Percentiles rank a stretch among this genome's conserved stretches.
Conservation (phyloP, 1,140 invertebrate genomes). For the Dinothrombium tinctorium region DNA sequence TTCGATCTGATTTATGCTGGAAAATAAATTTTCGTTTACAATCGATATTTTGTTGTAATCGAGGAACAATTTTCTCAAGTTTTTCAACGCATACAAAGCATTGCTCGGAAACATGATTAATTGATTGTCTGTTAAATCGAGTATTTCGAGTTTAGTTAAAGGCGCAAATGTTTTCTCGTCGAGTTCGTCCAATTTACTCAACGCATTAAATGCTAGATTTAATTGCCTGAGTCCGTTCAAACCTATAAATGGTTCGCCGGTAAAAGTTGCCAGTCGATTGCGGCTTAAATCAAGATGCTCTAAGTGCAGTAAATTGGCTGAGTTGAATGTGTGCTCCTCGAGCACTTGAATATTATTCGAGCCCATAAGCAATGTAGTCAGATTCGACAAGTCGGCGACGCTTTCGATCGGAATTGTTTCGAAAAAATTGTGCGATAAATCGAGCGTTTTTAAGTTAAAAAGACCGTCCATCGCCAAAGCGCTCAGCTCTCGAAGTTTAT, state of each 20-base stretch:
- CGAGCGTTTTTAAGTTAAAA: slow-evolving; percentile 42
- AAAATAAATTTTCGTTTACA: slow-evolving; percentile 37
- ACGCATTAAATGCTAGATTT: slow-evolving; percentile 56
- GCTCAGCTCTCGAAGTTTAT: slow-evolving; percentile 46
- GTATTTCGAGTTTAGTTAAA: slow-evolving; percentile 41
- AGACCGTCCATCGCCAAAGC: slow-evolving; percentile 42
- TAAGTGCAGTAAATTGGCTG: slow-evolving; percentile 7
- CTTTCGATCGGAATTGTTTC: slow-evolving; percentile 48
- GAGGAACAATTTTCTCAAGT: slow-evolving; percentile 43
- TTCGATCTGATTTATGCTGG: slow-evolving; percentile 18
- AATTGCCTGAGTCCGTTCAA: slow-evolving; percentile 40
- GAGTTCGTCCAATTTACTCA: slow-evolving; percentile 51
- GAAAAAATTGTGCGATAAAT: slow-evolving; percentile 62
- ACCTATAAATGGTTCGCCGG: slow-evolving; percentile 47
- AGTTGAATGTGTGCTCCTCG: slow-evolving; percentile 6
- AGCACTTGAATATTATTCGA: slow-evolving; percentile 20
- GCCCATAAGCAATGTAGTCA: slow-evolving; percentile 34
- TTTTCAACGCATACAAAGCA: slow-evolving; percentile 42
- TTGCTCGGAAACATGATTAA: slow-evolving; percentile 54
- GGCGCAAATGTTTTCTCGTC: slow-evolving; percentile 64
- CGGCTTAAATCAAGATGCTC: slow-evolving; percentile 19
- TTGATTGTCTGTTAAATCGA: slow-evolving; percentile 66
- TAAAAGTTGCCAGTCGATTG: slow-evolving; percentile 53
- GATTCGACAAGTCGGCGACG: slow-evolving; percentile 34
- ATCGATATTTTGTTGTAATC: slow-evolving; percentile 68